These are phyloP conservation scores for Buathra laborator DNA, from an alignment of 2,888 invertebrate species.

Conservation along the genomic window DNA sequence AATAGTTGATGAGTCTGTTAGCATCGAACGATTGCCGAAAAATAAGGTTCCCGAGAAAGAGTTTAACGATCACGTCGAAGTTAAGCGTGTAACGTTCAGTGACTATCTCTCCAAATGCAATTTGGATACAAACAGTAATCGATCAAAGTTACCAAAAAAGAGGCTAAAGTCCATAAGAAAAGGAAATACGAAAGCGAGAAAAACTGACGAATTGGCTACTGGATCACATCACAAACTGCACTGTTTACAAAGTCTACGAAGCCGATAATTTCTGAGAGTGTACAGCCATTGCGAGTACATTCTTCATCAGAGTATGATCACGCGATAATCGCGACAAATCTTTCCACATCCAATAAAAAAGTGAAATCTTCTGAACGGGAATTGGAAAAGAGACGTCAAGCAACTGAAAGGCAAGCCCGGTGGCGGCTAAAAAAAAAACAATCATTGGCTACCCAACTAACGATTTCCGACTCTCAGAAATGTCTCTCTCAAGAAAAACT, in stretches of 20 bases:
- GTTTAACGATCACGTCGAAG: background rate
- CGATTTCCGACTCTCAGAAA: background rate
- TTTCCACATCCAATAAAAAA: background rate
- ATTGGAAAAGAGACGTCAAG: background rate
- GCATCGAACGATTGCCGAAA: conserved; percentile 1
- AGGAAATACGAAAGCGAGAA: background rate
- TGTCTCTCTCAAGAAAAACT: background rate
- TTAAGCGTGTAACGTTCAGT: conserved; percentile 3
- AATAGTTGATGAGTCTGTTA: conserved; percentile 5
- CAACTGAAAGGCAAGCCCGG: background rate
- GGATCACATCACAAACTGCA: background rate
- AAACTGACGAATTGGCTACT: background rate
- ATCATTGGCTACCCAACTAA: background rate
- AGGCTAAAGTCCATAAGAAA: background rate
- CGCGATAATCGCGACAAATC: background rate
- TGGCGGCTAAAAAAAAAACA: background rate
- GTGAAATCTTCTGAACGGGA: background rate
- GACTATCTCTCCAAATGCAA: conserved; percentile 12
- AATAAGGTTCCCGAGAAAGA: background rate
- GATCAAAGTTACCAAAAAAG: background rate
- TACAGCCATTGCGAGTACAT: background rate
- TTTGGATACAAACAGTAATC: no score
- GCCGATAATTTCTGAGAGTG: background rate
- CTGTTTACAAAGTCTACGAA: background rate
- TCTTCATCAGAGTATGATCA: background rate